phyloP scores from a whole-genome alignment of 2,113 vertebrate species.

The Rhabdomys dilectus region DNA sequence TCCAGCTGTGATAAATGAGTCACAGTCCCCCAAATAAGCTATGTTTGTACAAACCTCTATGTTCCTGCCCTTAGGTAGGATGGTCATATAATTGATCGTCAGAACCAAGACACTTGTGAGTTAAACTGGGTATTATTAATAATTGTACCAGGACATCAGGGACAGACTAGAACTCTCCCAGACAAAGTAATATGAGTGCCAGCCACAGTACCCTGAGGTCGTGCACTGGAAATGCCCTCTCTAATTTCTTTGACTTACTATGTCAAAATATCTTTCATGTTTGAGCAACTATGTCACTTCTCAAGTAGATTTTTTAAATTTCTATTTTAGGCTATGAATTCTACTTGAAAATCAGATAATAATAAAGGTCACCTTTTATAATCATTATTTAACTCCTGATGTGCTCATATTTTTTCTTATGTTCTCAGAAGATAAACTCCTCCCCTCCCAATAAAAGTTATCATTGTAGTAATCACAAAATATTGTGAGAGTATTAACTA shows the following conservation, averaged over 20 bases:
- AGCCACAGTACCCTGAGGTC: not conserved
- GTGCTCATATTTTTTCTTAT: not conserved
- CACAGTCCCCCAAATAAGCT: slow-evolving; percentile 26
- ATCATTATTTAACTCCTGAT: not conserved
- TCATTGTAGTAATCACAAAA: not conserved
- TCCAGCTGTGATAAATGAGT: slow-evolving; percentile 53
- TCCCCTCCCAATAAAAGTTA: not conserved
- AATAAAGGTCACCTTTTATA: not conserved
- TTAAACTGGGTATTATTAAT: slow-evolving; percentile 63
- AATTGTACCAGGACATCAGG: not conserved
- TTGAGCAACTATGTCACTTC: not conserved
- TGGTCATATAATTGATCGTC: not conserved
- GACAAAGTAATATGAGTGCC: slow-evolving; percentile 49
- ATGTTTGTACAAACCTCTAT: slow-evolving; percentile 52
- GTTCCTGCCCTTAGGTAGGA: slow-evolving; percentile 43
- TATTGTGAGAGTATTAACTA: not conserved
- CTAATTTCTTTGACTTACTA: slow-evolving; percentile 34
- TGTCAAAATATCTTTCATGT: slow-evolving; percentile 44
- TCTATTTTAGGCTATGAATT: not conserved
- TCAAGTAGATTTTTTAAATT: not conserved
- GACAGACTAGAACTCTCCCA: not conserved
- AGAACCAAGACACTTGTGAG: slow-evolving; percentile 44
- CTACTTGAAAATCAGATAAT: not conserved
- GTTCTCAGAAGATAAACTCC: not conserved
- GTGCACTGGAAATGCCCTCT: slow-evolving; percentile 32